A percentile compares a stretch with the other conserved stretches of the same genome.
Conservation (phyloP, 1,140 invertebrate genomes). For the Aradophagus sp. region DNA sequence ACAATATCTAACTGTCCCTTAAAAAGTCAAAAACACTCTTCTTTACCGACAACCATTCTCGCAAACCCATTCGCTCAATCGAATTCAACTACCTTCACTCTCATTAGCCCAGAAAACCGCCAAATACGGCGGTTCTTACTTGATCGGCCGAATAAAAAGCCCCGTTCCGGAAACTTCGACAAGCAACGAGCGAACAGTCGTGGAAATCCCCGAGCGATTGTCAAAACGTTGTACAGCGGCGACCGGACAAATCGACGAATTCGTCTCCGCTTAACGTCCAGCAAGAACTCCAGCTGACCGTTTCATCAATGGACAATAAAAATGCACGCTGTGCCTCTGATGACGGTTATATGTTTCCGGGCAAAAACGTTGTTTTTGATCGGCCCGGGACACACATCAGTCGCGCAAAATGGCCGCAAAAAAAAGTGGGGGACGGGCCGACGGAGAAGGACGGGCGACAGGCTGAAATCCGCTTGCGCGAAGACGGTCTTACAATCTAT, state of each 20-base stretch:
- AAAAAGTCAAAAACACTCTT: no score
- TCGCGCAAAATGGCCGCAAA: slow-evolving; percentile 47
- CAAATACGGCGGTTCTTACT: no score
- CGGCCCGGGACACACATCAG: slow-evolving; percentile 47
- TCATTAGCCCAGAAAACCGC: no score
- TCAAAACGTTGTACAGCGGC: slow-evolving; percentile 37
- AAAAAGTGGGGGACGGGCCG: slow-evolving; percentile 16
- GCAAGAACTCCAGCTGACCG: slow-evolving; percentile 47
- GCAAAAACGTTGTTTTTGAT: slow-evolving; percentile 54
- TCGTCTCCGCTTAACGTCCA: slow-evolving; percentile 45
- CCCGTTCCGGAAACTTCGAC: no score
- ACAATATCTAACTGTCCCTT: no score
- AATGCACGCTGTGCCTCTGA: slow-evolving; percentile 55
- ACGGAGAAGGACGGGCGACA: slow-evolving; percentile 21
- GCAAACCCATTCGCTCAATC: no score
- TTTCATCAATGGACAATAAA: slow-evolving; percentile 59
- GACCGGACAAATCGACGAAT: slow-evolving; percentile 52
- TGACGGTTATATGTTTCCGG: slow-evolving; percentile 50
- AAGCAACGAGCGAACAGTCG: slow-evolving; percentile 7
- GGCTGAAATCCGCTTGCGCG: slow-evolving; percentile 33
- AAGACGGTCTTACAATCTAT: slow-evolving; percentile 67
- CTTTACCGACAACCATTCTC: no score
- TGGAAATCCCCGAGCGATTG: slow-evolving; percentile 24
- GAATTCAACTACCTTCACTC: no score
- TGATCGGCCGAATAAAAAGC: no score